These are phyloP conservation scores for Aythya baeri DNA, from an alignment of 2,113 vertebrate genomes.

Conservation along the genomic window DNA sequence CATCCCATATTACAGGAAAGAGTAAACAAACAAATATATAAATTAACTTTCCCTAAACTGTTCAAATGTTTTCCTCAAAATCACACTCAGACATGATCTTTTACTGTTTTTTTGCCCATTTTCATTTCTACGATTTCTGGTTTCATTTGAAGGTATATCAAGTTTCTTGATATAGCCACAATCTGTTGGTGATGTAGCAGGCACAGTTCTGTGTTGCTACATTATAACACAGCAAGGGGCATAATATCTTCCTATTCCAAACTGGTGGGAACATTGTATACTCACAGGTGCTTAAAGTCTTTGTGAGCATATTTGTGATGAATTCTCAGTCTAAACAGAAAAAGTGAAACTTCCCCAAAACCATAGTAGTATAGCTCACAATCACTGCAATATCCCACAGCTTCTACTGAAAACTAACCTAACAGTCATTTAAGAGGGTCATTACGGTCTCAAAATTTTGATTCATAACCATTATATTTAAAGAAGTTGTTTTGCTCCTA, in stretches of 20 bases:
- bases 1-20: neutral
- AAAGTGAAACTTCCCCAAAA: neutral
- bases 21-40: neutral
- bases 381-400: neutral
- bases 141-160: neutral
- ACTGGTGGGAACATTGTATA: neutral
- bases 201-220: no score
- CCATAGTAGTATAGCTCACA: neutral
- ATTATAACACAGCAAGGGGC: neutral
- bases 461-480: slow-evolving; percentile 35
- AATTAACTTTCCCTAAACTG: rapidly evolving
- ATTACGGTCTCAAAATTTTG: slow-evolving; percentile 51
- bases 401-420: slow-evolving; percentile 48
- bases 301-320: neutral
- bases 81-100: neutral
- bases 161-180: neutral
- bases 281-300: neutral
- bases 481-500: slow-evolving; percentile 31
- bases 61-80: neutral
- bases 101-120: rapidly evolving
- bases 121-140: neutral
- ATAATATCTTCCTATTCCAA: neutral
- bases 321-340: neutral
- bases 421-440: neutral
- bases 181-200: neutral